Conservation (phyloP, 2,888 invertebrate genomes). For the Scelioninae gen. 1 region DNA sequence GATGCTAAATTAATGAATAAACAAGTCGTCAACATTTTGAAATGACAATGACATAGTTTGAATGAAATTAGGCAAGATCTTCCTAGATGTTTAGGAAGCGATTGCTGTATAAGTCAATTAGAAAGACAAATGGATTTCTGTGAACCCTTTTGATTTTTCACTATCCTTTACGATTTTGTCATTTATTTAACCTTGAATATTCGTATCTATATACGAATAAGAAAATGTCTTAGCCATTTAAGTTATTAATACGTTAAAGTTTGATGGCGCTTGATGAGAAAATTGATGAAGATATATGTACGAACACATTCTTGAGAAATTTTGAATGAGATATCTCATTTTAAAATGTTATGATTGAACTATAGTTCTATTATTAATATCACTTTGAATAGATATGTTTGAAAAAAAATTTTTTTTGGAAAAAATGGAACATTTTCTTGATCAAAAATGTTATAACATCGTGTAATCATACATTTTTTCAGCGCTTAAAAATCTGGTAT, state of each 20-base stretch:
- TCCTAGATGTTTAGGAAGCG: constrained; percentile 2
- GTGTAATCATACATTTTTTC: not conserved
- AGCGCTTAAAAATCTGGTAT: not conserved
- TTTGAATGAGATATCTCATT: no score
- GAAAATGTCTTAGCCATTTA: constrained; percentile 1
- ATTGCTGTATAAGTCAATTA: constrained; percentile 21
- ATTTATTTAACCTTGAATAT: not conserved
- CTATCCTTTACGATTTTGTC: constrained; percentile 10
- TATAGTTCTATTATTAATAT: no score
- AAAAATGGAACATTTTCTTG: no score
- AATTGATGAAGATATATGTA: no score
- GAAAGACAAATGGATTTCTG: constrained; percentile 22
- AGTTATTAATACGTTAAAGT: not conserved
- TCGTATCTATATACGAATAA: not conserved
- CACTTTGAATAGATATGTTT: no score
- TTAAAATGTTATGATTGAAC: no score
- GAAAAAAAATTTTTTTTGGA: no score
- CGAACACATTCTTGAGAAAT: no score
- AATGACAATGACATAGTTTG: constrained; percentile 17
- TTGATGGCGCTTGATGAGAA: no score
- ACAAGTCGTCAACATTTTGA: constrained; percentile 1
- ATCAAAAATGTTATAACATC: not conserved
- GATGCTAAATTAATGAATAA: no score
- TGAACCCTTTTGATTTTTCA: constrained; percentile 20
- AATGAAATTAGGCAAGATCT: not conserved